These are phyloP conservation scores for Eupsilia transversa DNA, from an alignment of 2,888 invertebrate species.

Conservation along the genomic window DNA sequence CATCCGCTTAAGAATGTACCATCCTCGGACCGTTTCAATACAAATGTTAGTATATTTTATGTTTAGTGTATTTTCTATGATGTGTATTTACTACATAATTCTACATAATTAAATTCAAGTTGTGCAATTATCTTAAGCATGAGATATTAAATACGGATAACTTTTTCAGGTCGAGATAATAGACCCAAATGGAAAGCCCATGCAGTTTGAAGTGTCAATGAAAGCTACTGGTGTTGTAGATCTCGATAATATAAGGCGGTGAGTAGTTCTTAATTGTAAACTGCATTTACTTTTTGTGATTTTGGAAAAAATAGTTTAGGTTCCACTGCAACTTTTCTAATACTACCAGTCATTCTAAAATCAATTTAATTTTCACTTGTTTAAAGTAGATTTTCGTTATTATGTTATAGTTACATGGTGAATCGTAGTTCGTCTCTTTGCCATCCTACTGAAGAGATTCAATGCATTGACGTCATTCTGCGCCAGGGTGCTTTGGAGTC, in stretches of 20 bases:
- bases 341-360: neutral
- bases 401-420: conserved; percentile 81
- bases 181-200: conserved; percentile 78
- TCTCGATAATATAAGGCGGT: conserved; percentile 83
- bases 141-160: neutral
- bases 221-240: conserved; percentile 90
- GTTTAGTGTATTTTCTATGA: neutral
- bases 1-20: conserved; percentile 82
- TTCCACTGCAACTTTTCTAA: neutral
- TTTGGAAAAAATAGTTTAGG: neutral
- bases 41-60: conserved; percentile 70
- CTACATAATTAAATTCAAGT: neutral
- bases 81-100: neutral
- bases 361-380: neutral
- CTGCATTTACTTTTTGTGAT: neutral
- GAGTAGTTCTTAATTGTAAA: conserved; percentile 58
- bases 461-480: conserved; percentile 96
- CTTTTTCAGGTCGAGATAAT: conserved; percentile 74
- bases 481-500: conserved; percentile 93
- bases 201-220: conserved; percentile 87
- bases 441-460: conserved; percentile 91
- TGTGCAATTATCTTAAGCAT: neutral
- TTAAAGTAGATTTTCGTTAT: neutral
- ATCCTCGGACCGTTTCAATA: conserved; percentile 65
- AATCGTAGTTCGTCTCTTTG: conserved; percentile 78